These are phyloP conservation scores for Sphaeramia orbicularis DNA, from an alignment of 2,797 vertebrate genomes.

Conservation along the genomic window DNA sequence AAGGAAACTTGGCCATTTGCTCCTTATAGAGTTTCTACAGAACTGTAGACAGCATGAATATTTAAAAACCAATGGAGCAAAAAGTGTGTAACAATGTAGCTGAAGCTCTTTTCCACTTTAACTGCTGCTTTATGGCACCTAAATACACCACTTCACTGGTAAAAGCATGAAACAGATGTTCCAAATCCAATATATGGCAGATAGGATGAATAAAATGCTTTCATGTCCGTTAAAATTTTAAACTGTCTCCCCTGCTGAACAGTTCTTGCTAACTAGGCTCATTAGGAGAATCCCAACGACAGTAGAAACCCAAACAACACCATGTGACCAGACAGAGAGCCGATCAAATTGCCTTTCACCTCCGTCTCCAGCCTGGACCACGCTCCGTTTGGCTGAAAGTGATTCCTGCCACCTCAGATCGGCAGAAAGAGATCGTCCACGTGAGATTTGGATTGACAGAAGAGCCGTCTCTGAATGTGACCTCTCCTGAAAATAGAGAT, in stretches of 20 bases:
- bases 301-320: conserved; percentile 36
- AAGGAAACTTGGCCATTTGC: conserved; percentile 45
- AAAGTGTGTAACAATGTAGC: not conserved
- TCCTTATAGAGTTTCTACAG: conserved; percentile 55
- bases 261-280: conserved; percentile 15
- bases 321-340: not conserved
- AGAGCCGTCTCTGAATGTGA: not conserved
- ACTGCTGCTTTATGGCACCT: not conserved
- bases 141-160: not conserved
- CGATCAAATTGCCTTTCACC: conserved; percentile 50
- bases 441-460: conserved; percentile 48
- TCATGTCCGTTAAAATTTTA: no score
- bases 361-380: conserved; percentile 3
- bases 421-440: conserved; percentile 13
- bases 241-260: no score
- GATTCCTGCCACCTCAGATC: conserved; percentile 42
- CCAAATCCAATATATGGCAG: not conserved
- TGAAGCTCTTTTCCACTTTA: conserved; percentile 7
- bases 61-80: conserved; percentile 46
- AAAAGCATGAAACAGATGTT: not conserved
- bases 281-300: conserved; percentile 21
- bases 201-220: no score
- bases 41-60: conserved; percentile 52
- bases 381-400: conserved; percentile 43
- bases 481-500: conserved; percentile 25